Evolutionary conservation across 2,888 invertebrate genomes (phyloP), one percentile per base, ranked within the genome.

Genomic region (Eledone cirrhosa): DNA sequence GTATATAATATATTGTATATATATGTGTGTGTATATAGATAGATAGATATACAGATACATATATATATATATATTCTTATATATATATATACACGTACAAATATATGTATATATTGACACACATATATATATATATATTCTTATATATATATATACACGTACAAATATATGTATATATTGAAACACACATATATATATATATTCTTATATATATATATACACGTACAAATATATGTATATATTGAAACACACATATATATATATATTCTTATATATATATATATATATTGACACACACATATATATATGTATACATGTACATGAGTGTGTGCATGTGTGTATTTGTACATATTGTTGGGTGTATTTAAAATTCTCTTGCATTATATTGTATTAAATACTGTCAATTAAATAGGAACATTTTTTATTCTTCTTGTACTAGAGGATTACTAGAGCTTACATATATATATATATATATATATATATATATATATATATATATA

Each of bases 131-230:
- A 72, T 41, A 31, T 41, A 72, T 41, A 72, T 41, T 24, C 27
- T 24, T 19, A 72, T 19, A 31, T 72, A 72, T 72, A 72, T 29
- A 72, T 22, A n/a, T 29, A 72, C 14, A 72, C 5, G 3, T 29
- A 24, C 0, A 72, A 2, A 24, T 72, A 24, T 72, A 72, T 72
- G 27, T 72, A 72, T 27, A 72, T 27, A 31, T 27, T 24, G 22
- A 72, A 24, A 24, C 7, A 72, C 13, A 72, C 27, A 72, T 72
- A 72, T 72, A 72, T 27, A 72, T 27, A 72, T 1, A 72, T 72
- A 72, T 72, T 1, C 7, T 24, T 72, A 72, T 72, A 72, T 24
- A 72, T 72, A 72, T 72, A 72, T 27, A 72, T 27, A 72, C 2
- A 72, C 2, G 31, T 22, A 72, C 22, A 7, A 1, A 63, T 63